Evolutionary conservation across 2,113 vertebrate species (phyloP).

Genomic region (Rhadina sibilatrix): DNA sequence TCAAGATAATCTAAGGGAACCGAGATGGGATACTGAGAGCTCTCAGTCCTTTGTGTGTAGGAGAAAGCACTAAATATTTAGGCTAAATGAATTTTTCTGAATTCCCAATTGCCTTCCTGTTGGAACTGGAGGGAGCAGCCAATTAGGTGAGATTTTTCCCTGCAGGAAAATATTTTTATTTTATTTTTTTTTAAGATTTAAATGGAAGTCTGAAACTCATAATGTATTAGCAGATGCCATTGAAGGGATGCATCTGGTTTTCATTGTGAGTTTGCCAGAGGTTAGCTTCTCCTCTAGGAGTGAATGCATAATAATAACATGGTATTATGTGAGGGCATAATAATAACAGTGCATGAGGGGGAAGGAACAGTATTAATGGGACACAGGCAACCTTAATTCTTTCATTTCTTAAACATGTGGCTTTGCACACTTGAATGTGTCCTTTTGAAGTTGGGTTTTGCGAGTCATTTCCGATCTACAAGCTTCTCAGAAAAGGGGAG

Average conservation of each 20-base stretch:
- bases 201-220: slow-evolving; percentile 14
- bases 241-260: slow-evolving; percentile 38
- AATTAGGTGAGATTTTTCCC: slow-evolving; percentile 32
- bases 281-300: slow-evolving; percentile 15
- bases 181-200: neutral
- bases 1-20: neutral
- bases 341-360: neutral
- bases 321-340: neutral
- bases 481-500: neutral
- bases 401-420: neutral
- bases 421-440: neutral
- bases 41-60: neutral
- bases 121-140: neutral
- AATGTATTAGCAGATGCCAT: neutral
- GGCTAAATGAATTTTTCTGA: neutral
- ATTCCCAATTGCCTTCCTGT: neutral
- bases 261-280: slow-evolving; percentile 24
- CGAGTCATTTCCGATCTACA: neutral
- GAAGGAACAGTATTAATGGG: neutral
- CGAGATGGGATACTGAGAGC: neutral
- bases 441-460: neutral
- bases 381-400: neutral
- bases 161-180: neutral
- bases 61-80: neutral
- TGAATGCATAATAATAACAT: neutral